Evolutionary conservation across 2,797 vertebrate species (phyloP).

Genomic region (Brachymystax lenok): DNA sequence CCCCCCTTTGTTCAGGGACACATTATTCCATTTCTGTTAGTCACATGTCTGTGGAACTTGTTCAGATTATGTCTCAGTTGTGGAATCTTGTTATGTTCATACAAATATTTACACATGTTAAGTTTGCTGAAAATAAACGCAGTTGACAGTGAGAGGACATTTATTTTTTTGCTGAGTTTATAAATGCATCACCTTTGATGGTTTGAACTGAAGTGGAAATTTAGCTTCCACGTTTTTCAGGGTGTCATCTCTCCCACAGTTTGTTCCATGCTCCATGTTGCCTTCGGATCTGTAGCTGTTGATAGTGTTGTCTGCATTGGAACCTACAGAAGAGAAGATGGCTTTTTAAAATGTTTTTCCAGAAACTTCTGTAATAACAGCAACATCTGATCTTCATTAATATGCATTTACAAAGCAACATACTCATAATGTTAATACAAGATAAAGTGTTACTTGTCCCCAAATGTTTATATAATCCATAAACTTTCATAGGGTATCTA

Average conservation of each 20-base stretch:
- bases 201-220: conserved; percentile 84
- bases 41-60: no score
- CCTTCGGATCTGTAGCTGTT: conserved; percentile 88
- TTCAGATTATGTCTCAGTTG: no score
- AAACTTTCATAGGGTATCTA: conserved; percentile 14
- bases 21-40: no score
- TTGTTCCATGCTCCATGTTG: conserved; percentile 78
- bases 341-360: neutral
- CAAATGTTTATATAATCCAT: neutral
- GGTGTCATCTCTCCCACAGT: conserved; percentile 88
- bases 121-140: no score
- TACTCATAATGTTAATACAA: neutral
- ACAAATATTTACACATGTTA: no score
- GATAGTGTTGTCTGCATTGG: conserved; percentile 85
- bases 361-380: neutral
- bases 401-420: neutral
- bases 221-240: conserved; percentile 88
- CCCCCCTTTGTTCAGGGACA: no score
- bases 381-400: neutral
- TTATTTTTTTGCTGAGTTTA: no score
- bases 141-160: no score
- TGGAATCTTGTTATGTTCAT: no score
- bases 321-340: conserved; percentile 70
- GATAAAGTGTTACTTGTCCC: neutral
- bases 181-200: conserved; percentile 62